Percentiles rank a stretch among this genome's conserved stretches.
phyloP scores from a whole-genome alignment of 2,113 vertebrate species.

The Trematocara unimaculatum region DNA sequence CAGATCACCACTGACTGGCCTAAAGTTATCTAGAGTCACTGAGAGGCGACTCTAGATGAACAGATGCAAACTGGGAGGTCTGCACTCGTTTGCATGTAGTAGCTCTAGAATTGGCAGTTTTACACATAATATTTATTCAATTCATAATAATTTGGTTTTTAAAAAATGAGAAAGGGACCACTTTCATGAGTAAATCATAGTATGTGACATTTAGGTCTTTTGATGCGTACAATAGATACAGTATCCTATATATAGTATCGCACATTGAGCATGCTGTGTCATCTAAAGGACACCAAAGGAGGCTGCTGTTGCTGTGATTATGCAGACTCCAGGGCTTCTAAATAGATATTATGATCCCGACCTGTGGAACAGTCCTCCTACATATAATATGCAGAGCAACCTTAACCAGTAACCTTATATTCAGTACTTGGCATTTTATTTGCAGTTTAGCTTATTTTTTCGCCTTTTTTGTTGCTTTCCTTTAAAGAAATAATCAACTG shows the following conservation, averaged over 20 bases:
- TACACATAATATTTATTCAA: background rate
- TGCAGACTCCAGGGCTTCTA: background rate
- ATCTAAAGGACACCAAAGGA: background rate
- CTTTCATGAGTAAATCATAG: background rate
- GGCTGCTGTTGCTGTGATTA: background rate
- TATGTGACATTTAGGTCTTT: background rate
- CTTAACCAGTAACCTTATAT: background rate
- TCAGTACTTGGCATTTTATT: background rate
- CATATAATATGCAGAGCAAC: background rate
- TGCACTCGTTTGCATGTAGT: background rate
- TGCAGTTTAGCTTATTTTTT: background rate
- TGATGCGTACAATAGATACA: background rate
- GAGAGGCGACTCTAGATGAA: background rate
- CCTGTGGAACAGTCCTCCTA: background rate
- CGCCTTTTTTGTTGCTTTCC: background rate
- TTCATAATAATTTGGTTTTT: background rate
- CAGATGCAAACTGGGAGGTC: background rate
- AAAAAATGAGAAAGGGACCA: background rate
- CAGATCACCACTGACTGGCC: background rate
- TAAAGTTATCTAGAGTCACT: background rate
- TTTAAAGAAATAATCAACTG: background rate
- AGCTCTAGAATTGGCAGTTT: background rate
- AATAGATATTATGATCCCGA: background rate
- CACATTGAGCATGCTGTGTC: background rate
- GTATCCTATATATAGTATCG: background rate